Evolutionary conservation across 2,113 vertebrate genomes (phyloP), one percentile per base, ranked within the genome.

Genomic region (Cricetomys ansorgei): DNA sequence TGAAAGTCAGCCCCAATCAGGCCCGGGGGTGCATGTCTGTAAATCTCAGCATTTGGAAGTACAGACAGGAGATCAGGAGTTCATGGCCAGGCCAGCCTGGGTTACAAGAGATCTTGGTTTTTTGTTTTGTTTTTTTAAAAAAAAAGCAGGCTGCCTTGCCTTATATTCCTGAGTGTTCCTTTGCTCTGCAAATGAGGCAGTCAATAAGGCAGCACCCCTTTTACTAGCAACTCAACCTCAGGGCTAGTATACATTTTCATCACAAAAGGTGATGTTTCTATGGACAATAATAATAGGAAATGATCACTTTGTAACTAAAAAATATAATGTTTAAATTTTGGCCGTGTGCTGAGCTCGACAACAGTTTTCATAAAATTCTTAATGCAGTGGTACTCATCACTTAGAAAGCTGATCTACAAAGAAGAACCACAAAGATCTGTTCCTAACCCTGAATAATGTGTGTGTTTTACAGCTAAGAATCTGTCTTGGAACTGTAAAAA

Each of bases 241-340:
- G 23, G 0, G 59, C 65, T 45, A 25, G 72, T 29, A 48, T 15
- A 75, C 23, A 43, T 48, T 13, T 75, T 75, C 25, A 70, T n/a
- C 19, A 70, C 69, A 76, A 76, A 48, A 48, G 73, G 27, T 50
- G 25, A 76, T 76, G 27, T n/a, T 73, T 48, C 43, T 48, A 76
- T 76, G 73, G 6, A 76, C 13, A 76, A 29, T 48, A 76, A 29
- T 48, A 76, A 76, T 31, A 48, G 73, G 6, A 88, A 95, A 93
- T 34, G 45, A 45, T 90, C 48, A 91, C 48, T 91, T 83, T 62
- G 40, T 91, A 88, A 80, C 86, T 76, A 75, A 43, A 93, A 94
- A 96, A 90, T 21, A 91, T 3, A 55, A 83, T 16, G 40, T 40
- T 96, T 80, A 25, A 29, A 85, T 31, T 94, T 37, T 79, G 86